Evolutionary conservation across 2,113 vertebrate genomes (phyloP).

Genomic region (Crotalus tigris): DNA sequence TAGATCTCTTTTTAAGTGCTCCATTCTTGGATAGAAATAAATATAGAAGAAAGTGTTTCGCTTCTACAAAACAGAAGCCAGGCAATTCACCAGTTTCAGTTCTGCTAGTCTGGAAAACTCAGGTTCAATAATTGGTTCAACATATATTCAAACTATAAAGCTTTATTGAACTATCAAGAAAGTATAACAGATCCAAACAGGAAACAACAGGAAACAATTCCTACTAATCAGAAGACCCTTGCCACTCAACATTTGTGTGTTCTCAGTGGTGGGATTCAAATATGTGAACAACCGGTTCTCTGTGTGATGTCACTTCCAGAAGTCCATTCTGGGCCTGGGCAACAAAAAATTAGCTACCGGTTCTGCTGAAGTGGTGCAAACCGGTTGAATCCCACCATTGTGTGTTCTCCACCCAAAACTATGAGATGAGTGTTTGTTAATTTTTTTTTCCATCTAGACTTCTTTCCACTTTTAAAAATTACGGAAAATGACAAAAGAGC

Average conservation of each 20-base stretch:
- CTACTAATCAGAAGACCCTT: not conserved
- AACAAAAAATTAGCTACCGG: too few species aligned
- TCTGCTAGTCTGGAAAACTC: not conserved
- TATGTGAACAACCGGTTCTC: too few species aligned
- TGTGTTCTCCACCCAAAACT: not conserved
- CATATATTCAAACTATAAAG: not conserved
- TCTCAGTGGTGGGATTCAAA: too few species aligned
- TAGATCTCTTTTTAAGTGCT: not conserved
- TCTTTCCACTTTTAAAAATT: not conserved
- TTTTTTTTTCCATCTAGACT: not conserved
- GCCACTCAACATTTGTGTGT: not conserved
- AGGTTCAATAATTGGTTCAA: not conserved
- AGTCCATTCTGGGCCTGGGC: too few species aligned
- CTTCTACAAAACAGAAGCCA: not conserved
- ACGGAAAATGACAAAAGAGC: not conserved
- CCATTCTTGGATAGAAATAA: not conserved
- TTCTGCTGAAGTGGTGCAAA: too few species aligned
- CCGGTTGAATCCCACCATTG: too few species aligned
- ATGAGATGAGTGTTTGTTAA: not conserved
- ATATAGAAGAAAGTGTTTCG: not conserved
- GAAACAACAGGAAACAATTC: not conserved
- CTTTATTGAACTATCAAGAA: not conserved
- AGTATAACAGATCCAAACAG: not conserved
- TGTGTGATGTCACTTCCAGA: too few species aligned
- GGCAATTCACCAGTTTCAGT: not conserved